Percentiles rank a stretch among this genome's conserved stretches.
These are phyloP conservation scores for Sturnira hondurensis DNA, from an alignment of 2,113 vertebrate genomes.

Conservation along the genomic window DNA sequence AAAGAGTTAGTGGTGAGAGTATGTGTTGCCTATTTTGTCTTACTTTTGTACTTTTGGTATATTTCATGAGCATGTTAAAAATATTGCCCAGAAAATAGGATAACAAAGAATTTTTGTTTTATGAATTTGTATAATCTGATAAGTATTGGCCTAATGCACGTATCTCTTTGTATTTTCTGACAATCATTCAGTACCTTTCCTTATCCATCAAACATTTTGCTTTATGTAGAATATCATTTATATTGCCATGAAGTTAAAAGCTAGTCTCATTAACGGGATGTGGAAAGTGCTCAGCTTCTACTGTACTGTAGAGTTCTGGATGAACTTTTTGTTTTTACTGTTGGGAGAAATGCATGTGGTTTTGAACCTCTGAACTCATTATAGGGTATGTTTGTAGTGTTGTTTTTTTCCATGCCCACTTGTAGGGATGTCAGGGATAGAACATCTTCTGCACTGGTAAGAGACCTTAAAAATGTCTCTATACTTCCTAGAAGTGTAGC, in stretches of 20 bases:
- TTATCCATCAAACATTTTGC: not conserved
- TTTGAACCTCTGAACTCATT: not conserved
- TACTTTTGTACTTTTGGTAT: constrained; percentile 2
- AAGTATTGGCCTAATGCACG: not conserved
- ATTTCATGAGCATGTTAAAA: constrained; percentile 12
- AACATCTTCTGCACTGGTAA: not conserved
- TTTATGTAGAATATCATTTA: not conserved
- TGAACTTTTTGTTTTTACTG: not conserved
- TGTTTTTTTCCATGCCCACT: not conserved
- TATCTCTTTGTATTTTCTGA: not conserved
- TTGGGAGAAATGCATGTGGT: not conserved
- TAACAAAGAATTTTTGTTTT: not conserved
- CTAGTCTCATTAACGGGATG: not conserved
- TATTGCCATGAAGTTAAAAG: not conserved
- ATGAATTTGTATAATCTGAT: not conserved
- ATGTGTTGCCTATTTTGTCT: not conserved
- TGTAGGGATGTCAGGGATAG: not conserved
- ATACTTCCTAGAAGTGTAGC: not conserved
- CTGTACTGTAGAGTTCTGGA: not conserved
- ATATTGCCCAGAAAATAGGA: not conserved
- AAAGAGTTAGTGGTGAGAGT: not conserved
- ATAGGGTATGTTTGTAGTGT: not conserved
- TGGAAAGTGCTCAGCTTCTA: not conserved
- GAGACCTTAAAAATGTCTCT: not conserved
- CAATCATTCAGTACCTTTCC: not conserved